Conservation (phyloP, 2,888 invertebrate genomes). For the Drosophila helvetica region DNA sequence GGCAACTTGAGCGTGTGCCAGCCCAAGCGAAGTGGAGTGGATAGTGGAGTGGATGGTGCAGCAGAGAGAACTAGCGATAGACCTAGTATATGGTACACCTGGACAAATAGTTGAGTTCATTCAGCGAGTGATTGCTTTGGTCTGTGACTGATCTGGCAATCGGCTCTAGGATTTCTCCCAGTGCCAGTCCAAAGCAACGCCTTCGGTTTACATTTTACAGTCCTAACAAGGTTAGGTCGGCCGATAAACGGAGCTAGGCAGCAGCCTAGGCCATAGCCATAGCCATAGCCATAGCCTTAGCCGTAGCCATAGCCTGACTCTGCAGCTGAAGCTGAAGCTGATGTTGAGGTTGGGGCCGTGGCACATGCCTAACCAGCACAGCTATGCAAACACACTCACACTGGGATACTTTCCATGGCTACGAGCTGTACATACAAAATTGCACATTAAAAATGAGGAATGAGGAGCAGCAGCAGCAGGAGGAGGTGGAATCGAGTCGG, state of each 20-base stretch:
- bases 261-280: slow-evolving; percentile 2
- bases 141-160: not conserved
- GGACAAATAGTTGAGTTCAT: not conserved
- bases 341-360: slow-evolving; percentile 37
- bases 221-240: slow-evolving; percentile 79
- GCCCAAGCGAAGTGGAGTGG: slow-evolving; percentile 48
- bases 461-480: slow-evolving; percentile 46
- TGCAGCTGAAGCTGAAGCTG: no score
- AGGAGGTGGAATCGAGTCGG: slow-evolving; percentile 25
- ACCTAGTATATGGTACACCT: slow-evolving; percentile 31
- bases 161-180: not conserved
- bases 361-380: slow-evolving; percentile 75
- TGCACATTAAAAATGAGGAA: slow-evolving; percentile 76
- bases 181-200: slow-evolving; percentile 59
- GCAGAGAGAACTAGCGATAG: slow-evolving; percentile 26
- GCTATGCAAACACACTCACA: slow-evolving; percentile 69
- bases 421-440: slow-evolving; percentile 57
- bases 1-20: slow-evolving; percentile 71
- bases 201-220: slow-evolving; percentile 78
- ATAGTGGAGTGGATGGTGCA: slow-evolving; percentile 14
- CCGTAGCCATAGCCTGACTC: no score
- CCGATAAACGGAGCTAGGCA: slow-evolving; percentile 66
- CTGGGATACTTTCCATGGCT: slow-evolving; percentile 38
- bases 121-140: not conserved
- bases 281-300: no score